These are phyloP conservation scores for Brachirus orientalis DNA, from an alignment of 2,113 vertebrate species.

Conservation along the genomic window DNA sequence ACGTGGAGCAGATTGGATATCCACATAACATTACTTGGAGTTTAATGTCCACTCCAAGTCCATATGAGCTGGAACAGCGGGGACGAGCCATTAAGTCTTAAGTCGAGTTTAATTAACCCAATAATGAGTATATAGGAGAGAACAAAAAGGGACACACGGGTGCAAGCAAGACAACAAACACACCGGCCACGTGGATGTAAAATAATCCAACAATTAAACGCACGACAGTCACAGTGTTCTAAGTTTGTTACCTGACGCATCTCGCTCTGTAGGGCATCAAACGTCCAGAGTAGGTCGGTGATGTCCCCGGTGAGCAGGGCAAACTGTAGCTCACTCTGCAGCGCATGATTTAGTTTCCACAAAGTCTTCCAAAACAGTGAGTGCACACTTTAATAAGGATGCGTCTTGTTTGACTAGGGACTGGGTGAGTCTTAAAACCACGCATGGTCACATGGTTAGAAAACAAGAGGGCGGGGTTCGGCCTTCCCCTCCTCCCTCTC, in stretches of 20 bases:
- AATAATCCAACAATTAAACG: too few species aligned
- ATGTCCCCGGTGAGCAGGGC: slow-evolving; percentile 71
- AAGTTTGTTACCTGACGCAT: slow-evolving; percentile 71
- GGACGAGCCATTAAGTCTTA: too few species aligned
- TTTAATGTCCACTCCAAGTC: background rate
- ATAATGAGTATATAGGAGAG: too few species aligned
- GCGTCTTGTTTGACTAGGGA: background rate
- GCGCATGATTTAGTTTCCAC: slow-evolving; percentile 58
- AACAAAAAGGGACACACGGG: too few species aligned
- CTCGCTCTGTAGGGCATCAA: slow-evolving; percentile 60
- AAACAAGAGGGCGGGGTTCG: slow-evolving; percentile 39
- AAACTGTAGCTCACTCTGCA: slow-evolving; percentile 76
- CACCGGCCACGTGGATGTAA: rapidly evolving
- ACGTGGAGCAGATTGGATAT: background rate
- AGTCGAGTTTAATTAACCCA: too few species aligned
- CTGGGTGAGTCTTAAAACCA: slow-evolving; percentile 45
- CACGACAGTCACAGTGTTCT: background rate
- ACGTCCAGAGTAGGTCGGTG: slow-evolving; percentile 59
- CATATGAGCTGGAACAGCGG: too few species aligned
- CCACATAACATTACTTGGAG: too few species aligned
- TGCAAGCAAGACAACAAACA: background rate
- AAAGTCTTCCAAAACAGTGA: background rate
- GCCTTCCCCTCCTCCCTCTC: background rate
- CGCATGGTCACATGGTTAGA: slow-evolving; percentile 43
- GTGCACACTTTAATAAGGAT: background rate